Conservation (phyloP, 2,888 invertebrate genomes). For the Chromoteleia sp. region DNA sequence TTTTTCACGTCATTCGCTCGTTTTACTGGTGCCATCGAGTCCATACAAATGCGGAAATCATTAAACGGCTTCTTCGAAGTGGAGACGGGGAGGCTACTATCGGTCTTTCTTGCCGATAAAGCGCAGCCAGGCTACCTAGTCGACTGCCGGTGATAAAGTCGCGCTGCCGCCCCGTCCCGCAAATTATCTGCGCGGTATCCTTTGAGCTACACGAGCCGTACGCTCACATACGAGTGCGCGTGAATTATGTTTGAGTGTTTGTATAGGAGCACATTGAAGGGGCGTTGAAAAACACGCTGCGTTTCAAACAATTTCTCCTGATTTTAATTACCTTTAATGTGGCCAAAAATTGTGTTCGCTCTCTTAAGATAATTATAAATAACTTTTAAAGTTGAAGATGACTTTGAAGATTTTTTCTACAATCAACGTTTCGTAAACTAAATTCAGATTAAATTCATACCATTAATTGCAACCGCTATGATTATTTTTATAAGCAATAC, state of each 20-base stretch:
- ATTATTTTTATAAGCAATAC: no score
- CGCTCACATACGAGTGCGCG: constrained; percentile 19
- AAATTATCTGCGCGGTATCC: constrained; percentile 71
- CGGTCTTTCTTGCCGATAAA: constrained; percentile 61
- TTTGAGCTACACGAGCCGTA: constrained; percentile 49
- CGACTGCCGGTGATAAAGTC: constrained; percentile 71
- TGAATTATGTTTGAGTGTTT: constrained; percentile 44
- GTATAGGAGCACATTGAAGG: constrained; percentile 36
- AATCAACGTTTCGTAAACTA: no score
- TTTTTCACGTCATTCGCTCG: constrained; percentile 29
- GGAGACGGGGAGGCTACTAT: constrained; percentile 48
- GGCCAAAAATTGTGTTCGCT: not conserved
- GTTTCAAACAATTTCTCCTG: constrained; percentile 21
- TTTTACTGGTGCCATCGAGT: constrained; percentile 60
- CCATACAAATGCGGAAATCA: constrained; percentile 67
- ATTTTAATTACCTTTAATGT: constrained; percentile 29
- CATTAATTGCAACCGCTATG: no score
- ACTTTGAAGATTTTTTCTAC: no score
- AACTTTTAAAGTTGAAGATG: no score
- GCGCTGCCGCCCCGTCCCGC: constrained; percentile 68
- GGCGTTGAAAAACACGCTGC: constrained; percentile 47
- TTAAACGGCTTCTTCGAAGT: constrained; percentile 63
- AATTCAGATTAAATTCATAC: no score
- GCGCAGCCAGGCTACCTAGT: constrained; percentile 67
- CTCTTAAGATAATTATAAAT: not conserved